Evolutionary conservation across 2,113 vertebrate genomes (phyloP).

Genomic region (Dipodomys stephensi): DNA sequence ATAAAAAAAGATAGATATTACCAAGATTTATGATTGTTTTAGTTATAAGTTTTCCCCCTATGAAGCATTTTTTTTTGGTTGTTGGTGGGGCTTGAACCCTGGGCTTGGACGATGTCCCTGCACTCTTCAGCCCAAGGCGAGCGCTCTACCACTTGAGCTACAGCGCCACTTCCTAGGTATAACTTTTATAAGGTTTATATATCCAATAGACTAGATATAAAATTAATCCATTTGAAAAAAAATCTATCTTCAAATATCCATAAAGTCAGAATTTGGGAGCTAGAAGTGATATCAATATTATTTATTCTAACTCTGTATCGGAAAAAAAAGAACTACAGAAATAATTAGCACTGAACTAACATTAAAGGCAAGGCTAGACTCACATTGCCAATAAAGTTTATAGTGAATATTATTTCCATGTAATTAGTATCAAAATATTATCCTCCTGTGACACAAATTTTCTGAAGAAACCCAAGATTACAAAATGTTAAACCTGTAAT

Average conservation of each 20-base stretch:
- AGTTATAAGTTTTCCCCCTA: neutral
- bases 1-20: neutral
- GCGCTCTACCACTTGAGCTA: too few species aligned
- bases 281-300: neutral
- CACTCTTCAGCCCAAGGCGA: too few species aligned
- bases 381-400: neutral
- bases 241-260: neutral
- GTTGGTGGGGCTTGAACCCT: too few species aligned
- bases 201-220: neutral
- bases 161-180: too few species aligned
- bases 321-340: neutral
- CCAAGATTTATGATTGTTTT: neutral
- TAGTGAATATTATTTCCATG: neutral
- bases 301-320: neutral
- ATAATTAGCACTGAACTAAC: neutral
- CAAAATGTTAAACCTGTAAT: neutral
- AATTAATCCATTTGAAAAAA: slow-evolving; percentile 52
- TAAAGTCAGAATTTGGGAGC: slow-evolving; percentile 7
- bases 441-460: neutral
- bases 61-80: too few species aligned
- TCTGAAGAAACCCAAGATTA: neutral
- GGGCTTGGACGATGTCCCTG: too few species aligned
- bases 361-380: neutral
- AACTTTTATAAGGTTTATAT: too few species aligned
- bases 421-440: neutral